A percentile compares a stretch with the other conserved stretches of the same genome.
Evolutionary conservation across 1,140 invertebrate species (phyloP).

Genomic region (Drosophila yakuba): DNA sequence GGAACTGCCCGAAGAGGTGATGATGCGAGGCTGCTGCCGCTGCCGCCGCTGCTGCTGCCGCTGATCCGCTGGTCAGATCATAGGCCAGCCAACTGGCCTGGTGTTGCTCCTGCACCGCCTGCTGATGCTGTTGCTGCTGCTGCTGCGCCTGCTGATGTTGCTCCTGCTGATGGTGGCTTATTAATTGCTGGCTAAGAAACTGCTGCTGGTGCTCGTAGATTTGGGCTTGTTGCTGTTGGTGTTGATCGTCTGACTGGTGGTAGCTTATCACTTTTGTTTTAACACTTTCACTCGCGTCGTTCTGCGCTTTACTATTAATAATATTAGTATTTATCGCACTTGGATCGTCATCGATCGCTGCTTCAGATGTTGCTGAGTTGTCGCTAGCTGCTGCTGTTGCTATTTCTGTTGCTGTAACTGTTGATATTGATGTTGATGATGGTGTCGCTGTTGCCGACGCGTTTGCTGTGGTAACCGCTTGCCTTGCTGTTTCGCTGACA

Average conservation of each 20-base stretch:
- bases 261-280: constrained; percentile 80
- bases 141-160: constrained; percentile 41
- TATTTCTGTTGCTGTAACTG: constrained; percentile 27
- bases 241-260: constrained; percentile 54
- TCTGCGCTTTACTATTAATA: constrained; percentile 33
- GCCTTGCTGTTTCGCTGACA: constrained; percentile 81
- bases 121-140: constrained; percentile 43
- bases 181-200: constrained; percentile 54
- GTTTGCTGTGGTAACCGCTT: constrained; percentile 66
- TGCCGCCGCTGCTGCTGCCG: constrained; percentile 46
- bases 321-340: constrained; percentile 66
- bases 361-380: constrained; percentile 29
- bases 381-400: constrained; percentile 23
- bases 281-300: constrained; percentile 75
- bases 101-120: constrained; percentile 22
- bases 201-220: constrained; percentile 54
- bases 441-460: constrained; percentile 26
- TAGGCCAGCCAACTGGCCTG: constrained; percentile 53
- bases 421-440: constrained; percentile 16
- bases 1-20: constrained; percentile 57
- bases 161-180: constrained; percentile 37
- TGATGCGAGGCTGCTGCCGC: constrained; percentile 52
- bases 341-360: constrained; percentile 24
- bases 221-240: constrained; percentile 38
- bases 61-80: constrained; percentile 55